Evolutionary conservation across 2,888 invertebrate genomes (phyloP).

Genomic region (Camponotus fellah): DNA sequence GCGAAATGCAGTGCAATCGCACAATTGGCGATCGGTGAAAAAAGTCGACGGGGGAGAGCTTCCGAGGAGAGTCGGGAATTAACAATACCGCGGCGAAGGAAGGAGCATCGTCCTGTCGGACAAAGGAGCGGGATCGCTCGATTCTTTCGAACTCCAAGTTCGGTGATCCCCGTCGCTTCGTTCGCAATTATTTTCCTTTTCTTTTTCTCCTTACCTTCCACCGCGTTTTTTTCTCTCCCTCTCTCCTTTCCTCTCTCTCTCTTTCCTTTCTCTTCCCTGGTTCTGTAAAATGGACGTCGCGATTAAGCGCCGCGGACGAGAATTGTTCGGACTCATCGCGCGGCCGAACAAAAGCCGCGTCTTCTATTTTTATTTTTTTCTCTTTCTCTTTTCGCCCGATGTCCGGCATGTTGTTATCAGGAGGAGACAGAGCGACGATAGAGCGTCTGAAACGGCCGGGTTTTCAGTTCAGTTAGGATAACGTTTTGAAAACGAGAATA

Average conservation of each 20-base stretch:
- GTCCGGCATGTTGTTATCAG: conserved; percentile 69
- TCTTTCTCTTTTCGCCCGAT: conserved; percentile 40
- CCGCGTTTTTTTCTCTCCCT: not conserved
- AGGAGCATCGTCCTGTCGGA: conserved; percentile 43
- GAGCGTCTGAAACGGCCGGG: conserved; percentile 16
- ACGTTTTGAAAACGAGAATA: conserved; percentile 16
- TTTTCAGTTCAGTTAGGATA: conserved; percentile 30
- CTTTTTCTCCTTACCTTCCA: not conserved
- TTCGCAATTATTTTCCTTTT: conserved; percentile 64
- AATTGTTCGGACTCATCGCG: conserved; percentile 59
- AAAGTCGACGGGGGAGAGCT: conserved; percentile 22
- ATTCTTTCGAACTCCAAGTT: conserved; percentile 34
- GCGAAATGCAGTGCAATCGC: conserved; percentile 30
- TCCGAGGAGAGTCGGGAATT: conserved; percentile 29
- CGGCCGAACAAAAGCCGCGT: conserved; percentile 62
- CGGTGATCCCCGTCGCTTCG: conserved; percentile 57
- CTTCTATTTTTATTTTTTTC: conserved; percentile 63
- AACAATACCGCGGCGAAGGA: conserved; percentile 49
- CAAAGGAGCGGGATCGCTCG: conserved; percentile 51
- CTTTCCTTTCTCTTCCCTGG: not conserved
- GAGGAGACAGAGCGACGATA: conserved; percentile 52
- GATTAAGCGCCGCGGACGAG: conserved; percentile 62
- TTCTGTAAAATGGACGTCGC: conserved; percentile 64
- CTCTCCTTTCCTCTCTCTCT: too few species aligned
- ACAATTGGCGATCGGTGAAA: conserved; percentile 39